Base-by-base conservation (phyloP, 2,797 vertebrate species). In the Amblyraja radiata region DNA sequence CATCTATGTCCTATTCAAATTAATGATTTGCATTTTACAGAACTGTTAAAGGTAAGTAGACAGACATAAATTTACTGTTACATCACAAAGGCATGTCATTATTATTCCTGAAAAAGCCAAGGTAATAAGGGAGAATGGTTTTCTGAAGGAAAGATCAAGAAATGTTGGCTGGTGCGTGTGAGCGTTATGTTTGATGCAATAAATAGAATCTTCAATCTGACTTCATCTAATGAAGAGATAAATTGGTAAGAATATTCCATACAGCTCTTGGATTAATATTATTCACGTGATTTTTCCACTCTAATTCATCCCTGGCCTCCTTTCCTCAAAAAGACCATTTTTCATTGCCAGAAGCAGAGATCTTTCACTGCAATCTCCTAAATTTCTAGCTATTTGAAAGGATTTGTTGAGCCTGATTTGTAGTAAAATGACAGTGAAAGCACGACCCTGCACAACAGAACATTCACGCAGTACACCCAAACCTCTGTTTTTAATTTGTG, bases 1-100 rank as follows among this genome's bases (percentile, higher is more conserved):
- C 65, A 11, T 68, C 65, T 16, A 68, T 68, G 65, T 16, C 65
- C 65, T 68, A 10, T 68, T 68, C 65, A 68, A 68, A 68, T 68
- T 10, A 10, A 68, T 68, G 9, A 73, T 73, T 73, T 73, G 1
- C 71, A 73, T 21, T 73, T 73, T 21, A 21, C 71, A 73, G 71
- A 73, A 73, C 95, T 96, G 95, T 95, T 94, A 96, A 96, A 97
- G 97, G 96, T 97, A 94, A 96, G 96, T 83, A 10, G 46, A 93
- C n/a, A 78, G 77, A 58, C 71, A 74, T 54, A 92, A 92, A 28
- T 73, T 6, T 21, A 73, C 71, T 92, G 46, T 6, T 73, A 73
- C 21, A 54, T 92, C 21, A 0, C 65, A 92, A 68, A 88, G 63
- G 32, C 25, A 73, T 54, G 36, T 8, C 8, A 39, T 13, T 73